Conservation (phyloP, 1,140 invertebrate species). For the Pinna nobilis region DNA sequence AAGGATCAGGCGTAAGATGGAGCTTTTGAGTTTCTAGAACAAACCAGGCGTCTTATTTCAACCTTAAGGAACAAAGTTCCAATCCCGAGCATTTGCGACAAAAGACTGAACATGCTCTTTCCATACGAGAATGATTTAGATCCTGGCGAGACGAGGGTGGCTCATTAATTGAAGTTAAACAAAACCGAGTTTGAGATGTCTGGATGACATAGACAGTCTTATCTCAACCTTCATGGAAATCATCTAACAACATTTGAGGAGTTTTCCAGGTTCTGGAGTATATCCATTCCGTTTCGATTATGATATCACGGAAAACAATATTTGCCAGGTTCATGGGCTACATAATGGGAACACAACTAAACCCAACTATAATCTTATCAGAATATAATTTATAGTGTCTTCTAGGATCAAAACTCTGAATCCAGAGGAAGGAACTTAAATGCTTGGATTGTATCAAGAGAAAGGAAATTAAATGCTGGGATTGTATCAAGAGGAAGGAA, state of each 20-base stretch:
- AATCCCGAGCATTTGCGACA: background rate
- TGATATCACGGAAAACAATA: slow-evolving; percentile 31
- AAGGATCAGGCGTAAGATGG: slow-evolving; percentile 2
- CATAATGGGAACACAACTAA: slow-evolving; percentile 38
- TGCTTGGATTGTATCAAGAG: too few relatives aligned
- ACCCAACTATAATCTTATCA: slow-evolving; percentile 8
- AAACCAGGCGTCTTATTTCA: slow-evolving; percentile 17
- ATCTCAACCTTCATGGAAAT: slow-evolving; percentile 22
- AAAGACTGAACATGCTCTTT: background rate
- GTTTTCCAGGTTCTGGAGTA: slow-evolving; percentile 14
- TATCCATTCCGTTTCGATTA: slow-evolving; percentile 19
- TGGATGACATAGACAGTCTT: slow-evolving; percentile 18
- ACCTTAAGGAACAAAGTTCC: slow-evolving; percentile 23
- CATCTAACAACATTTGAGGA: background rate
- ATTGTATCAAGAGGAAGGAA: too few relatives aligned
- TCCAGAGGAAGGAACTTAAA: background rate
- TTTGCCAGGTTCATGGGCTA: slow-evolving; percentile 30
- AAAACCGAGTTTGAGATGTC: slow-evolving; percentile 8
- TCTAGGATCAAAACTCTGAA: slow-evolving; percentile 13
- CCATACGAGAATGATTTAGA: background rate
- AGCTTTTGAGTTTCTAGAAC: slow-evolving; percentile 8
- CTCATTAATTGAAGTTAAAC: slow-evolving; percentile 17
- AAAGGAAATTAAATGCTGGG: too few relatives aligned
- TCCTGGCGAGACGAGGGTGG: slow-evolving; percentile 5
- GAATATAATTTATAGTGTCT: slow-evolving; percentile 20